Evolutionary conservation across 1,140 invertebrate species (phyloP).

Genomic region (Panagrolaimus sp.): DNA sequence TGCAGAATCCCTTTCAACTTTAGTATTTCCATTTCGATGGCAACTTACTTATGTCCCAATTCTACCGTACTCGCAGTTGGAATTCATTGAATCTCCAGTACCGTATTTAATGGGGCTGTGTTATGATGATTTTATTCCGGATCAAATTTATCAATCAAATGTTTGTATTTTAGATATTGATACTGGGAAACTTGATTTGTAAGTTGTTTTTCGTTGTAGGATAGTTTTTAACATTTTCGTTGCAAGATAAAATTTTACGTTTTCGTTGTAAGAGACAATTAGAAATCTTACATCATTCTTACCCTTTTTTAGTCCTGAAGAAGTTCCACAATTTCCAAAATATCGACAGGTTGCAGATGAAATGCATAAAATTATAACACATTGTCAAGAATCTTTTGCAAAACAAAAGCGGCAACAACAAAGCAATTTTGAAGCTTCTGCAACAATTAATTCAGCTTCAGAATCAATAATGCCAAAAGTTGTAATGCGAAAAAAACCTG

Average conservation of each 20-base stretch:
- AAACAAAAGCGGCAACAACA: background rate
- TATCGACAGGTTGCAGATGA: conserved; percentile 69
- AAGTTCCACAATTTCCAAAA: conserved; percentile 85
- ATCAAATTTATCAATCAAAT: conserved; percentile 69
- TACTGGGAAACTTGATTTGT: conserved; percentile 74
- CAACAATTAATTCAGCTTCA: background rate
- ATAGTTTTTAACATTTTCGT: no score
- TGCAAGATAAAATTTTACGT: no score
- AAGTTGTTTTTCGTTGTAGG: no score
- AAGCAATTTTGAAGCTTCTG: background rate
- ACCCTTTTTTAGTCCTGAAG: conserved; percentile 76
- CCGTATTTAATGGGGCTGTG: conserved; percentile 90
- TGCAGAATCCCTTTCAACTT: conserved; percentile 80
- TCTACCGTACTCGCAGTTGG: conserved; percentile 82
- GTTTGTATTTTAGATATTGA: conserved; percentile 94
- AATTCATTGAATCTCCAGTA: conserved; percentile 96
- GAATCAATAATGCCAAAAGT: conserved; percentile 18
- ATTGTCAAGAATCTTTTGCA: background rate
- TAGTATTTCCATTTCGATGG: conserved; percentile 92
- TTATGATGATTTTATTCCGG: conserved; percentile 62
- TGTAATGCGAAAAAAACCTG: background rate
- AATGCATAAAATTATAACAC: conserved; percentile 53
- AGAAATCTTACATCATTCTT: no score
- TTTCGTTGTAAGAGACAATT: no score
- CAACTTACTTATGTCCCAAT: conserved; percentile 98